Percentiles rank a stretch among this genome's conserved stretches.
phyloP scores from a whole-genome alignment of 2,888 invertebrate genomes.

The Eupeodes luniger region DNA sequence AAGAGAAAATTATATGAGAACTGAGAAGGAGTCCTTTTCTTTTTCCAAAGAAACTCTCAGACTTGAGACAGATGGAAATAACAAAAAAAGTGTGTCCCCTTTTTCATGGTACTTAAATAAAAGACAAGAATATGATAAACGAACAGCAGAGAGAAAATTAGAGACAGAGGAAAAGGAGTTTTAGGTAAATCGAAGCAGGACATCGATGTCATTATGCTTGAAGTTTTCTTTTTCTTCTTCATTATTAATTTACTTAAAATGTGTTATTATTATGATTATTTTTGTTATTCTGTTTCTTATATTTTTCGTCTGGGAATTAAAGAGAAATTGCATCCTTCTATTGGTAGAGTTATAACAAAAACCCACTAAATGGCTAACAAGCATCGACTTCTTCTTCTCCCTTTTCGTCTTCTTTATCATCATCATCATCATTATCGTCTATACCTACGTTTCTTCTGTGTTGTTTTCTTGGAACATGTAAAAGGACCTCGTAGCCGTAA shows the following conservation, averaged over 20 bases:
- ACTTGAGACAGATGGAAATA: too few species aligned
- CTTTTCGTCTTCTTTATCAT: not conserved
- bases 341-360: slow-evolving; percentile 45
- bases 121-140: too few species aligned
- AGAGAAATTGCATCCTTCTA: slow-evolving; percentile 46
- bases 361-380: slow-evolving; percentile 52
- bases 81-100: too few species aligned
- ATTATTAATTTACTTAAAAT: not conserved
- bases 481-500: not conserved
- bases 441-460: not conserved
- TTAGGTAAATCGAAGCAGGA: not conserved
- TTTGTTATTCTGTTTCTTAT: not conserved
- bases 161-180: not conserved
- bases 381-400: slow-evolving; percentile 19
- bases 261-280: not conserved
- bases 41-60: too few species aligned
- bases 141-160: too few species aligned
- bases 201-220: slow-evolving; percentile 45
- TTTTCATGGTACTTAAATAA: too few species aligned
- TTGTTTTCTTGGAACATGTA: slow-evolving; percentile 27
- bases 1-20: too few species aligned
- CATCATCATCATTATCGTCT: too few species aligned
- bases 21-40: too few species aligned
- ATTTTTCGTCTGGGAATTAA: slow-evolving; percentile 23
- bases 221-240: not conserved